These are phyloP conservation scores for Heliconius eleuchia DNA, from an alignment of 1,140 invertebrate species.

Conservation along the genomic window DNA sequence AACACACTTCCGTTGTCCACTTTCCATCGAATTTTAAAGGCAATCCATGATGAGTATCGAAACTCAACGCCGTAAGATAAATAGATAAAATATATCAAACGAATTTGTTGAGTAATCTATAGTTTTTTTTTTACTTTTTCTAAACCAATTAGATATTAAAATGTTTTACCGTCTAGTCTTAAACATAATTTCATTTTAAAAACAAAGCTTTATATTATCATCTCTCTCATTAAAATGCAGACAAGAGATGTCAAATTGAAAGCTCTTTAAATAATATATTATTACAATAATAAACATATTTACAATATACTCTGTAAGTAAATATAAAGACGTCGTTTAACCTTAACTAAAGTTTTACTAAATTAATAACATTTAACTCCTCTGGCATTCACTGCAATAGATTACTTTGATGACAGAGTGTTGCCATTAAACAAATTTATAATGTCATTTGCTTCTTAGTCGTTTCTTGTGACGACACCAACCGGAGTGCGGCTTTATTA, in stretches of 20 bases:
- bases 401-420: slow-evolving; percentile 25
- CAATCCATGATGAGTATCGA: too few species aligned
- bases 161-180: not conserved
- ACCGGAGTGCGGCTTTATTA: slow-evolving; percentile 17
- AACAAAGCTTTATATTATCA: too few species aligned
- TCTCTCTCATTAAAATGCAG: not conserved
- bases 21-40: too few species aligned
- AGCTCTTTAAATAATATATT: not conserved
- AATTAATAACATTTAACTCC: slow-evolving; percentile 25
- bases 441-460: slow-evolving; percentile 20
- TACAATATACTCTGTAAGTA: not conserved
- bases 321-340: slow-evolving; percentile 11
- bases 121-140: not conserved
- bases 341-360: slow-evolving; percentile 28
- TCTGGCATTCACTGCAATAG: slow-evolving; percentile 32
- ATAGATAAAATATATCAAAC: too few species aligned
- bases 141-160: not conserved
- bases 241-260: not conserved
- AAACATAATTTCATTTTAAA: not conserved
- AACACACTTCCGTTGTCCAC: too few species aligned
- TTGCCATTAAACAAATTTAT: slow-evolving; percentile 32
- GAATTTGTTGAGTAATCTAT: too few species aligned
- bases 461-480: slow-evolving; percentile 17
- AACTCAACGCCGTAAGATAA: too few species aligned
- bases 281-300: too few species aligned